phyloP scores from a whole-genome alignment of 2,888 invertebrate species.

The Tenthredo scrophulariae region DNA sequence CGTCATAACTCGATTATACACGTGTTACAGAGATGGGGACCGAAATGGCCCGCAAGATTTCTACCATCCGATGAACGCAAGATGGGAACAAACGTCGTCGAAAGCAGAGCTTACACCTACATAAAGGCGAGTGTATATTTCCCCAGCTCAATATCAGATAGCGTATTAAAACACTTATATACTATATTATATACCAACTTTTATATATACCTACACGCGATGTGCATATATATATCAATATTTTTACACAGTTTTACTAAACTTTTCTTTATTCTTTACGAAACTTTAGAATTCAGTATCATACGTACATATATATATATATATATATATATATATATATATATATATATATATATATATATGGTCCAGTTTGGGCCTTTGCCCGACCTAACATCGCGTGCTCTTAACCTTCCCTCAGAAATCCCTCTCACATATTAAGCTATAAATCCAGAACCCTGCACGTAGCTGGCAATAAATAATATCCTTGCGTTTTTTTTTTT shows the following conservation, averaged over 20 bases:
- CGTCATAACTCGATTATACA: slow-evolving; percentile 42
- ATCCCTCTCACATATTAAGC: slow-evolving; percentile 47
- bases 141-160: background rate
- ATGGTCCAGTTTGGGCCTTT: background rate
- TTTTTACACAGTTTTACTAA: background rate
- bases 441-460: slow-evolving; percentile 44
- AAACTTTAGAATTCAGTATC: background rate
- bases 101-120: slow-evolving; percentile 76
- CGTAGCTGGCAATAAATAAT: slow-evolving; percentile 46
- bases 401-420: slow-evolving; percentile 5
- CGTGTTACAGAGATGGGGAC: slow-evolving; percentile 66
- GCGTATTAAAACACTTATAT: background rate
- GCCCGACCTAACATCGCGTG: background rate
- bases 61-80: slow-evolving; percentile 49
- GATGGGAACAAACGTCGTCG: slow-evolving; percentile 67
- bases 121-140: slow-evolving; percentile 72
- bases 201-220: too few relatives aligned
- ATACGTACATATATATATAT: too few relatives aligned
- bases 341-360: too few relatives aligned
- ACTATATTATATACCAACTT: too few relatives aligned
- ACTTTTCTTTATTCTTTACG: background rate
- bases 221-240: background rate
- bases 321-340: too few relatives aligned
- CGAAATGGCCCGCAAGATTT: slow-evolving; percentile 65
- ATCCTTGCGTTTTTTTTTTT: slow-evolving; percentile 44